Evolutionary conservation across 2,797 vertebrate species (phyloP).

Genomic region (Schizopygopsis pylzovi): DNA sequence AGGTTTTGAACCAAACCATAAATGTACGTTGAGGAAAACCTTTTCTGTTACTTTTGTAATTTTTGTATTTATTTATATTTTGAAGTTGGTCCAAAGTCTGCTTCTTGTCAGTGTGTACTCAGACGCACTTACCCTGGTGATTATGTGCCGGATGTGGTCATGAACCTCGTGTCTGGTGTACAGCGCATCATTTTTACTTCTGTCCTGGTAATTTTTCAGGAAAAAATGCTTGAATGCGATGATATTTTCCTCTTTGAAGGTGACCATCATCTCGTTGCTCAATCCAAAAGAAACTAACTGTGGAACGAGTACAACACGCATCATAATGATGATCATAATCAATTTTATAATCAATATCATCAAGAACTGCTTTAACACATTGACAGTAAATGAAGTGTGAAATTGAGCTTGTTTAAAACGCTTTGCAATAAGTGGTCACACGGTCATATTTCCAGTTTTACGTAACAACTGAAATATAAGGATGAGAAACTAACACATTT

Average conservation of each 20-base stretch:
- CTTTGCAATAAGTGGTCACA: neutral
- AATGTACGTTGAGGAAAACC: neutral
- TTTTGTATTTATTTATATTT: neutral
- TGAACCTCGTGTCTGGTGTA: conserved; percentile 88
- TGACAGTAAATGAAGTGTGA: neutral
- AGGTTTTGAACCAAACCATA: neutral
- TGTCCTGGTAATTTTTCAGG: conserved; percentile 89
- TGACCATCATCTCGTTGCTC: conserved; percentile 97
- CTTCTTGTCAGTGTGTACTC: neutral
- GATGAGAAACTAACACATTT: neutral
- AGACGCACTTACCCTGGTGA: conserved; percentile 79
- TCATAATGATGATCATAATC: neutral
- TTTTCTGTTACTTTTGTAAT: neutral
- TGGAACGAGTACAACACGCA: conserved; percentile 46
- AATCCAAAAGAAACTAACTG: conserved; percentile 93
- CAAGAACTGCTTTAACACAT: neutral
- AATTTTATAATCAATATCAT: neutral
- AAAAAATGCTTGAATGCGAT: conserved; percentile 92
- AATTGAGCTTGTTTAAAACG: neutral
- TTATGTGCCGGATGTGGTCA: conserved; percentile 84
- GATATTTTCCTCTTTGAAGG: conserved; percentile 93
- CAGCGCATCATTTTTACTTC: conserved; percentile 80
- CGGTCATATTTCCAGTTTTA: neutral
- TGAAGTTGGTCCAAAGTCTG: neutral
- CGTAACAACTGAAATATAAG: neutral